These are phyloP conservation scores for Grallaria varia DNA, from an alignment of 2,113 vertebrate species.

Conservation along the genomic window DNA sequence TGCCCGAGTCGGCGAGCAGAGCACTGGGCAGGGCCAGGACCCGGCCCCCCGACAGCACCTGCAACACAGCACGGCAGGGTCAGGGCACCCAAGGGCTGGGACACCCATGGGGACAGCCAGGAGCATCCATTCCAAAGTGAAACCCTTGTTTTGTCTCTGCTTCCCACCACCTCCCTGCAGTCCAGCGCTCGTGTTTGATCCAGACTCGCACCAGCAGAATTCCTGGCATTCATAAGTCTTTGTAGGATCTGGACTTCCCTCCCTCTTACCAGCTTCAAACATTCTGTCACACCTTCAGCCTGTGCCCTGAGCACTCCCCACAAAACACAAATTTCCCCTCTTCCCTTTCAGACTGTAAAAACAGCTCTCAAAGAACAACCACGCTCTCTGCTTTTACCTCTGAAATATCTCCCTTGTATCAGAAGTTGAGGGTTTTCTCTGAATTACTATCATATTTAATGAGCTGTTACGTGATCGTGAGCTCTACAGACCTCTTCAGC, in stretches of 20 bases:
- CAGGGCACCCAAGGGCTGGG: background rate
- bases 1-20: slow-evolving; percentile 87
- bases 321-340: background rate
- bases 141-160: background rate
- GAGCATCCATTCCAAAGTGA: background rate
- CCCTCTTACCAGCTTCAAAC: background rate
- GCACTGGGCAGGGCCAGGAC: slow-evolving; percentile 83
- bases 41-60: slow-evolving; percentile 89
- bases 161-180: background rate
- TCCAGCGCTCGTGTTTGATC: background rate
- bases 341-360: background rate
- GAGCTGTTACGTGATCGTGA: background rate
- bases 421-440: background rate
- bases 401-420: background rate
- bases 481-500: background rate
- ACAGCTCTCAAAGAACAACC: background rate
- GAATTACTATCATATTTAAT: background rate
- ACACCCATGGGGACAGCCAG: background rate
- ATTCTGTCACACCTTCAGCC: background rate
- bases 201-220: background rate
- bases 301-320: background rate
- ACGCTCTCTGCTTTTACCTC: background rate
- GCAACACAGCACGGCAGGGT: background rate
- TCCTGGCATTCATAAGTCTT: background rate
- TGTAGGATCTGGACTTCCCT: background rate